phyloP scores from a whole-genome alignment of 2,797 vertebrate species.

The Ispidina picta region DNA sequence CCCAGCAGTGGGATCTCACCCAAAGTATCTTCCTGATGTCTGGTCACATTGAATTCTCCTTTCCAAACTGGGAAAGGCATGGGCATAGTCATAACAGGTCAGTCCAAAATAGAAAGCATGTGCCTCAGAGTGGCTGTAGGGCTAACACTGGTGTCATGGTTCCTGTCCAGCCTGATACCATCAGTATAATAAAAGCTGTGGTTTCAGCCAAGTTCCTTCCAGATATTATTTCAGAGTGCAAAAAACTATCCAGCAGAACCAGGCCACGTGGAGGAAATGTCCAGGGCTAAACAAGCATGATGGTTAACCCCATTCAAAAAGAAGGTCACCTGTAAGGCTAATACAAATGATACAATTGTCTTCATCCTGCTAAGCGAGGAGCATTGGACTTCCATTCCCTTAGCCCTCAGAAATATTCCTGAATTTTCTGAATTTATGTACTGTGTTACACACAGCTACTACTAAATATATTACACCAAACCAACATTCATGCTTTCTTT shows the following conservation, averaged over 20 bases:
- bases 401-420: neutral
- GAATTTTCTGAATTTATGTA: neutral
- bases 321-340: neutral
- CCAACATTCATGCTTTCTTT: neutral
- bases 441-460: rapidly evolving
- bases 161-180: slow-evolving; percentile 3
- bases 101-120: slow-evolving; percentile 19
- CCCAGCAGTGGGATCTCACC: neutral
- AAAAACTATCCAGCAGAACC: slow-evolving; percentile 11
- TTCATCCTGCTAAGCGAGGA: neutral
- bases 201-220: slow-evolving; percentile 16
- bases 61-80: neutral
- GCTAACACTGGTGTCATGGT: neutral
- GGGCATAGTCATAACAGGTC: neutral
- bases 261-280: neutral
- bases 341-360: neutral
- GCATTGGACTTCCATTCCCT: neutral
- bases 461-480: neutral
- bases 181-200: neutral
- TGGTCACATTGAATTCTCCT: neutral
- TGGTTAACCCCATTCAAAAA: neutral
- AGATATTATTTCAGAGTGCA: neutral
- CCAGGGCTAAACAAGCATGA: neutral
- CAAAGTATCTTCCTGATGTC: neutral
- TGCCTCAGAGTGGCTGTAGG: neutral